These are phyloP conservation scores for Morbakka virulenta DNA, from an alignment of 30 jellyfish, hydroid and myxozoan species.

Conservation along the genomic window DNA sequence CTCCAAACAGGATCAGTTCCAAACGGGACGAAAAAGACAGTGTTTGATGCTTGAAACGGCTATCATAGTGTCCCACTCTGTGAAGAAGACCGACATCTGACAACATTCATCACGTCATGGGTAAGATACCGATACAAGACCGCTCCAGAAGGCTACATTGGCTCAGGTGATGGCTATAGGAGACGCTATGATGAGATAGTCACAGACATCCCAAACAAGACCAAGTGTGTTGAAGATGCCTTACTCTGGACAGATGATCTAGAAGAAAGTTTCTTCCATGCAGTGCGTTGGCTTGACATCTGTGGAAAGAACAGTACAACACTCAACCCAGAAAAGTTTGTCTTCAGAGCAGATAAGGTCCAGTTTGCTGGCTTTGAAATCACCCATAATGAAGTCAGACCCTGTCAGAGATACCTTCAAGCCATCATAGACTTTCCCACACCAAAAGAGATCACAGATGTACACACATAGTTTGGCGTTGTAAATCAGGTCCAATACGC, in stretches of 20 bases:
- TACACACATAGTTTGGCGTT: conserved; percentile 2
- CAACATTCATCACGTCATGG: no score
- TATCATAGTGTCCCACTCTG: no score
- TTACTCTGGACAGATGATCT: not conserved
- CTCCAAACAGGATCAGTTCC: not conserved
- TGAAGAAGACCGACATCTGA: no score
- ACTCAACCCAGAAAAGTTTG: no score
- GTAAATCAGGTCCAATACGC: not conserved
- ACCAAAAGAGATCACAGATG: conserved; percentile 1
- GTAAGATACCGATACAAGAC: conserved; percentile 13
- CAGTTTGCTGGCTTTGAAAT: conserved; percentile 19
- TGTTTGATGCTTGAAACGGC: no score
- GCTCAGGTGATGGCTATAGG: conserved; percentile 39
- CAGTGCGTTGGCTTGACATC: conserved; percentile 1
- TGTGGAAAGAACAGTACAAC: no score
- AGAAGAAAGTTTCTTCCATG: not conserved
- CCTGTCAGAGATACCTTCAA: no score
- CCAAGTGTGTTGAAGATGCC: conserved; percentile 31
- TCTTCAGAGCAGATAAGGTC: not conserved
- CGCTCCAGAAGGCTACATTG: conserved; percentile 14
- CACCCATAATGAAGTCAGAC: no score
- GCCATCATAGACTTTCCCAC: conserved; percentile 10
- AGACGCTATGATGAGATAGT: conserved; percentile 31
- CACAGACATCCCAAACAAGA: no score
- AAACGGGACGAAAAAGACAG: not conserved